phyloP scores from a whole-genome alignment of 2,888 invertebrate genomes.

The Tiliacea aurago region DNA sequence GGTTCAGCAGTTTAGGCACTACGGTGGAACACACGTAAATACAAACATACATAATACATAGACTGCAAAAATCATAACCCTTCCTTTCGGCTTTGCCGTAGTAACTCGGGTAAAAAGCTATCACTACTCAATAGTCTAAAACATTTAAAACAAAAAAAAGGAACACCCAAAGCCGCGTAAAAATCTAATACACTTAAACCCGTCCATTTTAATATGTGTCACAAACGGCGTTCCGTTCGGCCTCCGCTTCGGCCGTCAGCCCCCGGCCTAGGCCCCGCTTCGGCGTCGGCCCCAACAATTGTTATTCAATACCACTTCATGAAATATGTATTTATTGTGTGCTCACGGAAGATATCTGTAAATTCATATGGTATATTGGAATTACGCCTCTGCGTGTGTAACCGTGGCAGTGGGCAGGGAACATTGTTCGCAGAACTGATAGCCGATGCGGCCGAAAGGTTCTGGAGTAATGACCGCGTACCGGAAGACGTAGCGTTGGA shows the following conservation, averaged over 20 bases:
- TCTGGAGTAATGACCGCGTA: too few species aligned
- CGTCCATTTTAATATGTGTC: conserved; percentile 80
- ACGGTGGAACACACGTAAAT: too few species aligned
- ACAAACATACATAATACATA: too few species aligned
- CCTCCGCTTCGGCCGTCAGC: conserved; percentile 56
- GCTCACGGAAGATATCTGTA: conserved; percentile 66
- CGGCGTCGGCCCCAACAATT: conserved; percentile 70
- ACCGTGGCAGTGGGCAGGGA: too few species aligned
- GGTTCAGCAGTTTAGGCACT: too few species aligned
- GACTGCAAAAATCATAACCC: too few species aligned
- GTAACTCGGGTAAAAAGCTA: not conserved
- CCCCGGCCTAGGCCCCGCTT: conserved; percentile 46
- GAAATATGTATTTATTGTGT: conserved; percentile 85
- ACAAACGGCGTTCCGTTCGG: conserved; percentile 63
- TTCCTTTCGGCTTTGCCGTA: too few species aligned
- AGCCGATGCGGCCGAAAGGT: too few species aligned
- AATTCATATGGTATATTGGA: conserved; percentile 74
- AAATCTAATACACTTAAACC: conserved; percentile 78
- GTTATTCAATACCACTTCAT: conserved; percentile 86
- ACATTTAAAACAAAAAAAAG: conserved; percentile 44
- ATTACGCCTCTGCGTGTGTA: conserved; percentile 48
- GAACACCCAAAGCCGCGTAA: conserved; percentile 49
- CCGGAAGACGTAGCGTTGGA: too few species aligned
- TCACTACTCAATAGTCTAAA: conserved; percentile 29
- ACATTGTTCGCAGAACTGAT: too few species aligned